A percentile compares a stretch with the other conserved stretches of the same genome.
phyloP scores from a whole-genome alignment of 2,888 invertebrate genomes.

The Zygaena filipendulae region DNA sequence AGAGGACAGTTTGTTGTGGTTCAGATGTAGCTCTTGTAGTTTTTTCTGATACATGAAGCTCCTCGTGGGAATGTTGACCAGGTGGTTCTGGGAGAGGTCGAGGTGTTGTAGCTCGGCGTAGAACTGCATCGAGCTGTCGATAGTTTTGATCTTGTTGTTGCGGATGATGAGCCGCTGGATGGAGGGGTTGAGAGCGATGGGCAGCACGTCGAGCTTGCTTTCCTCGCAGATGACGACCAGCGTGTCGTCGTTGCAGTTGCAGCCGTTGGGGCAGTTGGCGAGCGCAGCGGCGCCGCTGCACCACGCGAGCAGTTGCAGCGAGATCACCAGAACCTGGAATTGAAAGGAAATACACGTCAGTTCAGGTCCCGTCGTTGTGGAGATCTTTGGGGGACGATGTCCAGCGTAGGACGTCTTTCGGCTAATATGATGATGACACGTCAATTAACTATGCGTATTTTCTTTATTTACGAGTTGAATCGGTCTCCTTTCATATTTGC shows the following conservation, averaged over 20 bases:
- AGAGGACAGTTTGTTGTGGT: conserved; percentile 86
- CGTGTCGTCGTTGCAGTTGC: conserved; percentile 90
- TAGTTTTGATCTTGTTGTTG: conserved; percentile 88
- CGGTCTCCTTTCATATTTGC: too few relatives aligned
- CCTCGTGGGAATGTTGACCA: conserved; percentile 81
- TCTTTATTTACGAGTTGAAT: too few relatives aligned
- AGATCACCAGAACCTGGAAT: conserved; percentile 53
- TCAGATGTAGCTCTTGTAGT: conserved; percentile 83
- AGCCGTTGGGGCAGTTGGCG: conserved; percentile 87
- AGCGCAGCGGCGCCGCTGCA: conserved; percentile 64
- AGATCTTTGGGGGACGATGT: conserved; percentile 16
- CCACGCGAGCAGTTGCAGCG: conserved; percentile 43
- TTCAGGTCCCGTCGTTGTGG: conserved; percentile 20
- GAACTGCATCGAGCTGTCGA: conserved; percentile 90
- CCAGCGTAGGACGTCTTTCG: conserved; percentile 16
- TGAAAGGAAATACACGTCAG: conserved; percentile 16
- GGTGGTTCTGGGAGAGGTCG: conserved; percentile 85
- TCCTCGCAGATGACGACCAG: conserved; percentile 87
- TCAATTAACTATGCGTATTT: too few relatives aligned
- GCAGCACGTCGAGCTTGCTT: conserved; percentile 88
- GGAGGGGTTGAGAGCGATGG: conserved; percentile 91
- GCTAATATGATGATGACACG: conserved; percentile 22
- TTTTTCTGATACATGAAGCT: conserved; percentile 86
- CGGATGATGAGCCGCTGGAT: conserved; percentile 86
- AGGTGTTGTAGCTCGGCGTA: conserved; percentile 87